These are phyloP conservation scores for Holacanthella duospinosa DNA, from an alignment of 2,888 invertebrate genomes.

Conservation along the genomic window DNA sequence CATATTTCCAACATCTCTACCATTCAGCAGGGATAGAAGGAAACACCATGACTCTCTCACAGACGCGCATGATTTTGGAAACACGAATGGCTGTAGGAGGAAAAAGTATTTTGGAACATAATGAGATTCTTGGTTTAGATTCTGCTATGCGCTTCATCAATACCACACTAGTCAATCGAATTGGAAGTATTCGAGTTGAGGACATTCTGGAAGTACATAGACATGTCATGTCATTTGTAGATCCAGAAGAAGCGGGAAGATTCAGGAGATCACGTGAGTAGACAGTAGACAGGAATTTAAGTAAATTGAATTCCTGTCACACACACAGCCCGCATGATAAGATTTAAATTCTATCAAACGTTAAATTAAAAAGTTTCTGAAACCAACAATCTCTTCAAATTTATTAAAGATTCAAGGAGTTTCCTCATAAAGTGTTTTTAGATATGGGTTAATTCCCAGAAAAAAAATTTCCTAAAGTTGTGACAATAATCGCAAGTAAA, in stretches of 20 bases:
- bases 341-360: too few relatives aligned
- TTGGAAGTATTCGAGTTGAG: constrained; percentile 65
- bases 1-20: constrained; percentile 86
- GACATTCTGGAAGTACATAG: constrained; percentile 88
- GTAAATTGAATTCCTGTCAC: too few relatives aligned
- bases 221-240: constrained; percentile 85
- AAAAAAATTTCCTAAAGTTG: too few relatives aligned
- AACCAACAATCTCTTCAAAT: too few relatives aligned
- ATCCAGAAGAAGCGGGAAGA: constrained; percentile 80
- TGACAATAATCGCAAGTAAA: too few relatives aligned
- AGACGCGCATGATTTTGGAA: constrained; percentile 83
- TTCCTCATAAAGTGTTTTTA: too few relatives aligned
- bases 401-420: too few relatives aligned
- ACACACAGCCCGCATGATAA: too few relatives aligned
- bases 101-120: constrained; percentile 91
- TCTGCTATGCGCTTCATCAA: constrained; percentile 86
- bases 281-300: background rate
- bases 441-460: too few relatives aligned
- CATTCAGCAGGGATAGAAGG: constrained; percentile 97
- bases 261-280: constrained; percentile 60
- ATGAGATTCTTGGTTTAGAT: constrained; percentile 89
- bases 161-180: constrained; percentile 54
- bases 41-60: constrained; percentile 87
- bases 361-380: too few relatives aligned
- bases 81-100: constrained; percentile 67